Conservation (phyloP, 2,113 vertebrate genomes). For the Chloebia gouldiae region DNA sequence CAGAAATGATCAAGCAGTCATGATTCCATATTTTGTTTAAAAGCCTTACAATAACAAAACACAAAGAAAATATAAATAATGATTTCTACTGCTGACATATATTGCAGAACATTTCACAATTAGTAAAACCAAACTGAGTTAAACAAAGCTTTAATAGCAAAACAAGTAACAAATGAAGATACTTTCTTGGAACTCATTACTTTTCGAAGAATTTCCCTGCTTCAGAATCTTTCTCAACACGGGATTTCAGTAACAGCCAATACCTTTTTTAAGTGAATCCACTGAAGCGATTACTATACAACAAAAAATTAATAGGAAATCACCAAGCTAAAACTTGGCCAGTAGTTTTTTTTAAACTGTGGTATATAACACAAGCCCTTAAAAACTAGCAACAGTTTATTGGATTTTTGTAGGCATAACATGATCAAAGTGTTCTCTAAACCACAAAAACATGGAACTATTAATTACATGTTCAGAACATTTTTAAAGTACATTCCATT, state of each 20-base stretch:
- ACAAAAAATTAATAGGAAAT: neutral
- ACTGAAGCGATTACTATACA: neutral
- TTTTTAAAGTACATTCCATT: neutral
- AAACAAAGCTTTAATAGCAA: neutral
- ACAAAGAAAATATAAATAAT: neutral
- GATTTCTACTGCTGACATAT: neutral
- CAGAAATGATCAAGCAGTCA: neutral
- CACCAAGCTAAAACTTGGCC: neutral
- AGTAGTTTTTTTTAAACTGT: neutral
- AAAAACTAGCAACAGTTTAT: neutral
- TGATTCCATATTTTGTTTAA: conserved; percentile 29
- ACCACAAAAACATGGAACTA: neutral
- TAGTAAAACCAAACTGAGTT: neutral
- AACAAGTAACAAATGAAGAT: neutral
- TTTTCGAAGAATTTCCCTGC: neutral
- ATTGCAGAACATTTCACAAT: conserved; percentile 4
- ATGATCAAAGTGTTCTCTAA: neutral
- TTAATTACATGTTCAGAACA: neutral
- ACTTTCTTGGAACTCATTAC: neutral
- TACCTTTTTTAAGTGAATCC: neutral
- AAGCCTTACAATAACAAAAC: conserved; percentile 34
- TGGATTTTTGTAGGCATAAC: neutral
- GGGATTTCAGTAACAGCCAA: neutral
- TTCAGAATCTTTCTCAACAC: neutral
- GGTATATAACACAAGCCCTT: neutral